phyloP scores from a whole-genome alignment of 2,888 invertebrate genomes.

The Clusia tigrina region DNA sequence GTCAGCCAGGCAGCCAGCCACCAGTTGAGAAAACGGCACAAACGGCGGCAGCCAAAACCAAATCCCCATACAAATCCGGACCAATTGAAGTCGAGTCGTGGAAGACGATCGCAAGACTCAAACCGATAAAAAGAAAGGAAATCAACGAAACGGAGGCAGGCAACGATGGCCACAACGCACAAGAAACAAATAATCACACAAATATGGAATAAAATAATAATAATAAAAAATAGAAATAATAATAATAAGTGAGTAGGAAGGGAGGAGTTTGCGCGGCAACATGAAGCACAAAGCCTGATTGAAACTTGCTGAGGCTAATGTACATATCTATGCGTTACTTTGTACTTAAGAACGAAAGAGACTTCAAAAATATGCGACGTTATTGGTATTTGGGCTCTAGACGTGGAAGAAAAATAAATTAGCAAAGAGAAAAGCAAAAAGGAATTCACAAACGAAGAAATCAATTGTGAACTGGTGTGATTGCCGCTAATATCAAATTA shows the following conservation, averaged over 20 bases:
- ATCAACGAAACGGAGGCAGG: not conserved
- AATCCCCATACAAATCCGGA: conserved; percentile 14
- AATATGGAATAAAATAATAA: conserved; percentile 15
- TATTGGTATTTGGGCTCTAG: not conserved
- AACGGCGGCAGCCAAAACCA: not conserved
- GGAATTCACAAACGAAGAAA: not conserved
- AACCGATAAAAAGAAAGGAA: not conserved
- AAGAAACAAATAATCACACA: conserved; percentile 7
- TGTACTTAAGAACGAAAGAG: not conserved
- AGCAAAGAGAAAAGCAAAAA: not conserved
- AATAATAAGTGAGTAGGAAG: not conserved
- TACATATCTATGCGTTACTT: conserved; percentile 6
- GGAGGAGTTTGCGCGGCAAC: not conserved
- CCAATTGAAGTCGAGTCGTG: conserved; percentile 14
- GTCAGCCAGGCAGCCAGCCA: conserved; percentile 1
- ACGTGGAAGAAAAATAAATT: not conserved
- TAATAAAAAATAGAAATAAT: conserved; percentile 12
- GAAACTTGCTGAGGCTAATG: not conserved
- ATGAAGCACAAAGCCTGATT: not conserved
- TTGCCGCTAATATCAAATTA: not conserved
- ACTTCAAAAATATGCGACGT: conserved; percentile 1
- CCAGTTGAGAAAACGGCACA: not conserved
- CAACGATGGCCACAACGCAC: conserved; percentile 7
- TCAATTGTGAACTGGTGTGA: not conserved
- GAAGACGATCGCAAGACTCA: conserved; percentile 4